Percentiles rank a stretch among this genome's conserved stretches.
Conservation (phyloP, 2,113 vertebrate species). For the Clinocottus analis region DNA sequence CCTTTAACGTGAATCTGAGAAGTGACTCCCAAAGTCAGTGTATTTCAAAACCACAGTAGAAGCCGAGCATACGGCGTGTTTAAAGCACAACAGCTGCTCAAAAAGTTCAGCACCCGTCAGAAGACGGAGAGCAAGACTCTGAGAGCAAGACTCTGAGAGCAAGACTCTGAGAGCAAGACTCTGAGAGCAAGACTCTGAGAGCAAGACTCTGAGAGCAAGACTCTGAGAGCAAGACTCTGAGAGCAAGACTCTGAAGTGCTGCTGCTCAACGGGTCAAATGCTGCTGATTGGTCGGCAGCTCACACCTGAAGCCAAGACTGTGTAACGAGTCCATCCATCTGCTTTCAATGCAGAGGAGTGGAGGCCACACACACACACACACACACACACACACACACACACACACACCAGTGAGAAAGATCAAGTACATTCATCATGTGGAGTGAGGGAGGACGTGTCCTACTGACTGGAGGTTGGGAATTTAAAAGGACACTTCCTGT, state of each 20-base stretch:
- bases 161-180: too few species aligned
- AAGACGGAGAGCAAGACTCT: not conserved
- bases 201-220: too few species aligned
- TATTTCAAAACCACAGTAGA: too few species aligned
- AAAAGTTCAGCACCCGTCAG: too few species aligned
- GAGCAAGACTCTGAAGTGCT: too few species aligned
- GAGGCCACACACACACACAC: not conserved
- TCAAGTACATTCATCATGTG: slow-evolving; percentile 40
- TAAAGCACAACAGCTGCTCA: slow-evolving; percentile 14
- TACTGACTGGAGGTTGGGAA: not conserved
- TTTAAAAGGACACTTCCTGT: slow-evolving; percentile 4
- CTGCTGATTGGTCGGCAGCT: slow-evolving; percentile 49
- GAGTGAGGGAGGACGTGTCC: not conserved
- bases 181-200: too few species aligned
- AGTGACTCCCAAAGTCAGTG: too few species aligned
- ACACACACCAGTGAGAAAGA: slow-evolving; percentile 22
- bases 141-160: too few species aligned
- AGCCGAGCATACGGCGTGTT: too few species aligned
- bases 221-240: too few species aligned
- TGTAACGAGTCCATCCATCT: slow-evolving; percentile 26
- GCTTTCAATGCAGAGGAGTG: slow-evolving; percentile 30
- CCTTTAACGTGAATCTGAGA: too few species aligned
- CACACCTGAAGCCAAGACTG: slow-evolving; percentile 31
- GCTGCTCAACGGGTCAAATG: slow-evolving; percentile 46
- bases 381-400: slow-evolving; percentile 3